These are phyloP conservation scores for Boloria euphrosyne DNA, from an alignment of 2,888 invertebrate species.

Conservation along the genomic window DNA sequence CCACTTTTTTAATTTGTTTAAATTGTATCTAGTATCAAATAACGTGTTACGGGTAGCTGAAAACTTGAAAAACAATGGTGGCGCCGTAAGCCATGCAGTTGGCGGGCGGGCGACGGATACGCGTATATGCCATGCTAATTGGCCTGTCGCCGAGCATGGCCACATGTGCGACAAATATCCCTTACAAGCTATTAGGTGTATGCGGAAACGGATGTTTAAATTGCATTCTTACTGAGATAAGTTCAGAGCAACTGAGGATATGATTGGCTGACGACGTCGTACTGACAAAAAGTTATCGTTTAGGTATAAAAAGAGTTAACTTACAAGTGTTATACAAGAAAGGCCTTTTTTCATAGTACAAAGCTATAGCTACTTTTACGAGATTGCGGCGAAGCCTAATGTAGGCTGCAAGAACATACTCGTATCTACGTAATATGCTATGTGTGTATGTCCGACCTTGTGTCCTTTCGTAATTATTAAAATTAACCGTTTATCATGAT, in stretches of 20 bases:
- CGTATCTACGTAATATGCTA: no score
- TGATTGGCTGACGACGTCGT: constrained; percentile 3
- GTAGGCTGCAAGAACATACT: no score
- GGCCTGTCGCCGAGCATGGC: constrained; percentile 73
- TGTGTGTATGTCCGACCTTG: no score
- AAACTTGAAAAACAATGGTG: constrained; percentile 49
- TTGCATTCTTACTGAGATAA: constrained; percentile 75
- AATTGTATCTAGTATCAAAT: constrained; percentile 47
- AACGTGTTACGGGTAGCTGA: constrained; percentile 51
- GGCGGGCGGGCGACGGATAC: constrained; percentile 58
- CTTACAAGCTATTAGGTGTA: constrained; percentile 78
- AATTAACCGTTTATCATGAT: no score
- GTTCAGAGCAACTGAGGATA: constrained; percentile 48
- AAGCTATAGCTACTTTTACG: no score
- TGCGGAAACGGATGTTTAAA: constrained; percentile 82
- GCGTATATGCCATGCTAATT: constrained; percentile 72
- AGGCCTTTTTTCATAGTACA: no score
- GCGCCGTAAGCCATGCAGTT: constrained; percentile 41
- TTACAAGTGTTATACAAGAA: no score
- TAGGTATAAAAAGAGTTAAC: not conserved
- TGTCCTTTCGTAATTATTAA: no score
- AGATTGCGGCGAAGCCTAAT: no score
- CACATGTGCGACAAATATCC: constrained; percentile 81
- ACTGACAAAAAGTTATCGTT: constrained; percentile 12
- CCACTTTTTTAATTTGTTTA: constrained; percentile 10